Evolutionary conservation across 2,888 invertebrate genomes (phyloP), one percentile per base, ranked within the genome.

Genomic region (Nomada fucata): DNA sequence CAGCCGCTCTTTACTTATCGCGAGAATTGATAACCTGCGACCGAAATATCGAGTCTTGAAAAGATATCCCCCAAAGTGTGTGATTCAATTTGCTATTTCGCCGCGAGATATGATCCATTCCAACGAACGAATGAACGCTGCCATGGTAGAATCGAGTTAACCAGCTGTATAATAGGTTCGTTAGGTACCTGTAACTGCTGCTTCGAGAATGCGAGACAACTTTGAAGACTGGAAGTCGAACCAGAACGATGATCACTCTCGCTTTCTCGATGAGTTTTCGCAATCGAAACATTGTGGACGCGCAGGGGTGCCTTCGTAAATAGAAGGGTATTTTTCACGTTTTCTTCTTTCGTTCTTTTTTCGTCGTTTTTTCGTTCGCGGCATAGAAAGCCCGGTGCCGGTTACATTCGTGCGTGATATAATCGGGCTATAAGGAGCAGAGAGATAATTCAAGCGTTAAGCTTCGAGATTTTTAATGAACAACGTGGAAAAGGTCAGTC

Each of bases 241-340:
- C 67, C 82, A 79, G 76, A 44, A 83, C 67, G 87, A 85, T 84
- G 85, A 86, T 86, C 79, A 83, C 80, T 88, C 80, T 86, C 83
- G 63, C 88, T 85, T 77, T 85, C 83, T 68, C 83, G 82, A 85
- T 82, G 71, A 78, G 42, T 75, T 76, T 78, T 88, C 81, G 82
- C 79, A 80, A 80, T 11, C 63, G 61, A 69, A 7, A 20, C 70
- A 55, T 63, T n/a, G n/a, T 29, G 59, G 11, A 13, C n/a, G 63
- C 29, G 20, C 42, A 50, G 36, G 70, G 75, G 63, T 53, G 44
- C 42, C 47, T 57, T 23, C 36, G 0, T 53, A 36, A 42, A 13
- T 1, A 13, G 63, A 50, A 36, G 52, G 55, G 47, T 5, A 50
- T 18, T 55, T 72, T 15, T 36, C 50, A 2, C 23, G 2, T 15